Conservation (phyloP, 1,140 invertebrate species). For the Chlorops oryzae region DNA sequence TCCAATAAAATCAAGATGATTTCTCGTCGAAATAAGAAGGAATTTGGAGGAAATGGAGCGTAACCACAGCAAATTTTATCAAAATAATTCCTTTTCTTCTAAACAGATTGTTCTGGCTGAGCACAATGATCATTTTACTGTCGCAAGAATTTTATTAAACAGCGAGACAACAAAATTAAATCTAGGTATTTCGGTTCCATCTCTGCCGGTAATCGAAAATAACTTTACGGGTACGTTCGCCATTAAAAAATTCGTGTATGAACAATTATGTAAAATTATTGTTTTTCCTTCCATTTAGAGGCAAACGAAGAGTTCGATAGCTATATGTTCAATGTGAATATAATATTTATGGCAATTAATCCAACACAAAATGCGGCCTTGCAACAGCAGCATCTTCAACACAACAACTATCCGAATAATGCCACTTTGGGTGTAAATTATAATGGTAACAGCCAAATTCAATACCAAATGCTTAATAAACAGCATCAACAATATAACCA, state of each 20-base stretch:
- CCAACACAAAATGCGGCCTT: background rate
- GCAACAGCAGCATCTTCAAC: constrained; percentile 14
- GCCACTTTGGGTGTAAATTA: too few relatives aligned
- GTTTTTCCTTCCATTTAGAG: constrained; percentile 51
- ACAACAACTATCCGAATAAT: constrained; percentile 7
- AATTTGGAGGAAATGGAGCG: too few relatives aligned
- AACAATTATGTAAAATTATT: background rate
- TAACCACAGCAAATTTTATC: too few relatives aligned
- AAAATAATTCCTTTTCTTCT: too few relatives aligned
- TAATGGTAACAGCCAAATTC: too few relatives aligned
- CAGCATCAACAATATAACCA: background rate
- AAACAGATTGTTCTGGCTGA: constrained; percentile 66
- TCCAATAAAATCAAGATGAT: too few relatives aligned
- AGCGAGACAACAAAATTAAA: constrained; percentile 72
- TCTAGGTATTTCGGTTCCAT: constrained; percentile 63
- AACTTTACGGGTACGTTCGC: constrained; percentile 69
- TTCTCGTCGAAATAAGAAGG: too few relatives aligned
- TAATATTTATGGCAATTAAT: constrained; percentile 23
- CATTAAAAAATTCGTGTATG: background rate
- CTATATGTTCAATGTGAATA: constrained; percentile 52
- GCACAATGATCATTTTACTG: constrained; percentile 82
- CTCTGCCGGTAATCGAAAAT: constrained; percentile 62
- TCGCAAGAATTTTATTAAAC: constrained; percentile 78
- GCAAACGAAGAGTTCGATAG: constrained; percentile 67
- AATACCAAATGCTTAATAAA: too few relatives aligned